phyloP scores from a whole-genome alignment of 2,888 invertebrate species.

The Steinernema carpocapsae region DNA sequence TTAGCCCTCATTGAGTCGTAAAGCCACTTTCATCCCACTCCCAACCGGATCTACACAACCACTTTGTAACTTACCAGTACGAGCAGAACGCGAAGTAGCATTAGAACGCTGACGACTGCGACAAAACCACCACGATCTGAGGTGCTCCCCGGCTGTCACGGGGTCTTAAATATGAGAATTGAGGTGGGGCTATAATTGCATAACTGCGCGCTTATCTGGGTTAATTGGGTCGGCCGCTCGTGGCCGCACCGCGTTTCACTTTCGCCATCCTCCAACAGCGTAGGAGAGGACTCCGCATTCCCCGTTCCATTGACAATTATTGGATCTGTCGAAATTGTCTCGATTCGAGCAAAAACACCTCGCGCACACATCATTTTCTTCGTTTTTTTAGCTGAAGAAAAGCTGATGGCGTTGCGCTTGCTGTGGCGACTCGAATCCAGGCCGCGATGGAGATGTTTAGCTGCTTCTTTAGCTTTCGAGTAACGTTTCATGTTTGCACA shows the following conservation, averaged over 20 bases:
- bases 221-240: constrained; percentile 35
- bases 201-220: constrained; percentile 35
- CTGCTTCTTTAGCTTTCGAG: too few species aligned
- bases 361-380: background rate
- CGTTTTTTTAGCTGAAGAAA: too few species aligned
- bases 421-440: constrained; percentile 3
- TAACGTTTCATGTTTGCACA: too few species aligned
- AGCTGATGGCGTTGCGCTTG: too few species aligned
- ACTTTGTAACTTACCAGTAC: background rate
- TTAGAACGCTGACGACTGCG: background rate
- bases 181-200: constrained; percentile 23
- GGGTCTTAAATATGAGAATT: constrained; percentile 33
- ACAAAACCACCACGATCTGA: background rate
- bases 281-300: constrained; percentile 8
- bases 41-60: too few species aligned
- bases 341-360: background rate
- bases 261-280: constrained; percentile 8
- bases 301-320: constrained; percentile 14
- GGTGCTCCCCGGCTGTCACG: background rate
- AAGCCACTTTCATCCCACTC: too few species aligned
- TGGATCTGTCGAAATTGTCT: background rate
- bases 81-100: background rate
- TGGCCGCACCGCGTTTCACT: constrained; percentile 29
- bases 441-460: background rate
- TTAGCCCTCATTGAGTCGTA: too few species aligned